phyloP scores from a whole-genome alignment of 2,113 vertebrate species.

The Trogon melanurus region DNA sequence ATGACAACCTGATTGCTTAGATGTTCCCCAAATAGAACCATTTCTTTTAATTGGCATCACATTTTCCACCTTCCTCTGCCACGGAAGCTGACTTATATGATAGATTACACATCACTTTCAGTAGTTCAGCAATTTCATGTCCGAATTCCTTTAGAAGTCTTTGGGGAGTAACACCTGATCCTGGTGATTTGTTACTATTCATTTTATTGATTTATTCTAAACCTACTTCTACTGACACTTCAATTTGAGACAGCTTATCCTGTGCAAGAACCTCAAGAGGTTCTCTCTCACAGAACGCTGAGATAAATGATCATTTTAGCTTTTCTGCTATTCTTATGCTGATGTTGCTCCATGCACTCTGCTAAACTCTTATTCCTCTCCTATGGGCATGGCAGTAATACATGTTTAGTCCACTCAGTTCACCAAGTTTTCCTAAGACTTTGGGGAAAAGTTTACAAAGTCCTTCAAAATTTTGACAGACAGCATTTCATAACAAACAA shows the following conservation, averaged over 20 bases:
- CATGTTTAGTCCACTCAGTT: not conserved
- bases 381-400: not conserved
- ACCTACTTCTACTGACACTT: conserved; percentile 2
- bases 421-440: not conserved
- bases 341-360: not conserved
- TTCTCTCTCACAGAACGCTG: not conserved
- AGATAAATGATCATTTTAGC: not conserved
- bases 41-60: conserved; percentile 54
- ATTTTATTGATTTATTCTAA: conserved; percentile 62
- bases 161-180: conserved; percentile 35
- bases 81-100: conserved; percentile 26
- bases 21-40: not conserved
- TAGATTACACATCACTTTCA: conserved; percentile 13
- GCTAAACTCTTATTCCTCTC: not conserved
- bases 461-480: not conserved
- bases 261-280: not conserved
- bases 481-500: not conserved
- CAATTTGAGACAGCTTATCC: not conserved
- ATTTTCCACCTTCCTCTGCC: conserved; percentile 35
- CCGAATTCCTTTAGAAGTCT: conserved; percentile 45
- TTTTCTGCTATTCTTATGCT: not conserved
- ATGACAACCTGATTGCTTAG: conserved; percentile 12
- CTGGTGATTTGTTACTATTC: conserved; percentile 37
- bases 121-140: conserved; percentile 45
- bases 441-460: not conserved